A percentile compares a stretch with the other conserved stretches of the same genome.
These are phyloP conservation scores for Apotomis turbidana DNA, from an alignment of 2,888 invertebrate species.

Conservation along the genomic window DNA sequence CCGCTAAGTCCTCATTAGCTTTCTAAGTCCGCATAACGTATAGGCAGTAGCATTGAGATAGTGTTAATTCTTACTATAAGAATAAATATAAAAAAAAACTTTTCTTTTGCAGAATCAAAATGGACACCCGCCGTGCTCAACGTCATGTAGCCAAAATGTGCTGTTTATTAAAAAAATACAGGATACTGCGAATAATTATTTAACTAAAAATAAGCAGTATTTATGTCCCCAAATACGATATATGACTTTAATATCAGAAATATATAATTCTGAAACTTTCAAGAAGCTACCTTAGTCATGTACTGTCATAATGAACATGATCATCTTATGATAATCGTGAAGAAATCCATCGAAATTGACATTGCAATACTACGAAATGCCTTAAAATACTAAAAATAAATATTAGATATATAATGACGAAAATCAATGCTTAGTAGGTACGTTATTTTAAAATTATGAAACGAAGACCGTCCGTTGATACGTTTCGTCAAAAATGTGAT, in stretches of 20 bases:
- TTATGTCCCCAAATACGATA: conserved; percentile 10
- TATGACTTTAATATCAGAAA: conserved; percentile 3
- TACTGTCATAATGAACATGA: neutral
- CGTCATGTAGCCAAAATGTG: conserved; percentile 26
- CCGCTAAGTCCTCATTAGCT: too few relatives aligned
- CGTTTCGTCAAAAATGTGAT: conserved; percentile 37
- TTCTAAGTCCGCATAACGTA: too few relatives aligned
- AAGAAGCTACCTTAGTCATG: neutral
- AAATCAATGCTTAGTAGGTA: conserved; percentile 25
- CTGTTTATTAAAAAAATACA: conserved; percentile 15
- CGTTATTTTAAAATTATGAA: conserved; percentile 26
- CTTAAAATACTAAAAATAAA: conserved; percentile 27
- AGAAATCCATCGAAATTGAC: neutral
- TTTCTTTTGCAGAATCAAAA: conserved; percentile 31
- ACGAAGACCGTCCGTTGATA: conserved; percentile 29
- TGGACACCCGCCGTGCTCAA: conserved; percentile 7
- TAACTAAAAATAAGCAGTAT: conserved; percentile 16
- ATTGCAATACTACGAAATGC: conserved; percentile 18
- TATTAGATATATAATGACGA: conserved; percentile 10
- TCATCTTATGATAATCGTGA: neutral
- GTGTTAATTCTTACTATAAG: neutral
- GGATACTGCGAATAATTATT: conserved; percentile 15
- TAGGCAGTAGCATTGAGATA: too few relatives aligned
- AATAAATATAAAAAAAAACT: neutral
- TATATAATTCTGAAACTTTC: neutral